These are phyloP conservation scores for Paracyclopina nana DNA, from an alignment of 1,140 invertebrate species.

Conservation along the genomic window DNA sequence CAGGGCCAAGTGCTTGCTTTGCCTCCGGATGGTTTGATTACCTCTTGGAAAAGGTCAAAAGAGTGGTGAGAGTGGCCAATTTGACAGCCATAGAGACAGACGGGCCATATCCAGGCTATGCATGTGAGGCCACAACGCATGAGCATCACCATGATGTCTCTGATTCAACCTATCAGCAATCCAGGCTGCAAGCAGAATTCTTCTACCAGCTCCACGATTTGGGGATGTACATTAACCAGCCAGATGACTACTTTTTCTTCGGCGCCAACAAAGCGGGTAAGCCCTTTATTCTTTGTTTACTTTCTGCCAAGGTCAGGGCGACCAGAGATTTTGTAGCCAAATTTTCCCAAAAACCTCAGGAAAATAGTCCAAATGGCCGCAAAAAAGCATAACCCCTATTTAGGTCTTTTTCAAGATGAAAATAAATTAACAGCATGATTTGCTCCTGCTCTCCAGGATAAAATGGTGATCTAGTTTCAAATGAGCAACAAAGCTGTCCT, in stretches of 20 bases:
- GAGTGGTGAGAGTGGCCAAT: neutral
- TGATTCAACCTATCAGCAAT: neutral
- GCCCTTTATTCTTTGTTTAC: no score
- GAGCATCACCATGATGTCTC: neutral
- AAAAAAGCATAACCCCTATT: no score
- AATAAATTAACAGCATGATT: no score
- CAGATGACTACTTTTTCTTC: constrained; percentile 1
- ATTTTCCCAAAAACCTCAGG: no score
- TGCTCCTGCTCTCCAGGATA: no score
- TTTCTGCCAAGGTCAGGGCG: no score
- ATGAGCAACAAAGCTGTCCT: no score
- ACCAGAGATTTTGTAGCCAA: no score
- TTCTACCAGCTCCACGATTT: neutral
- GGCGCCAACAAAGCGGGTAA: neutral
- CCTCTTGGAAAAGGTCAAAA: neutral
- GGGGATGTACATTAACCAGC: constrained; percentile 4
- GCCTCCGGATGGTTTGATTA: neutral
- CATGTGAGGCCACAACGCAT: neutral
- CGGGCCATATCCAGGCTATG: neutral
- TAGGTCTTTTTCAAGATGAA: no score
- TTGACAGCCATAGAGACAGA: constrained; percentile 4
- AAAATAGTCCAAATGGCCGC: no score
- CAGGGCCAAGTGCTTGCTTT: constrained; percentile 3
- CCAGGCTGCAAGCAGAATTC: neutral
- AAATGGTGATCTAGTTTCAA: no score